Base-by-base conservation (phyloP, 2,888 invertebrate genomes). In the Gastrophysa polygoni region DNA sequence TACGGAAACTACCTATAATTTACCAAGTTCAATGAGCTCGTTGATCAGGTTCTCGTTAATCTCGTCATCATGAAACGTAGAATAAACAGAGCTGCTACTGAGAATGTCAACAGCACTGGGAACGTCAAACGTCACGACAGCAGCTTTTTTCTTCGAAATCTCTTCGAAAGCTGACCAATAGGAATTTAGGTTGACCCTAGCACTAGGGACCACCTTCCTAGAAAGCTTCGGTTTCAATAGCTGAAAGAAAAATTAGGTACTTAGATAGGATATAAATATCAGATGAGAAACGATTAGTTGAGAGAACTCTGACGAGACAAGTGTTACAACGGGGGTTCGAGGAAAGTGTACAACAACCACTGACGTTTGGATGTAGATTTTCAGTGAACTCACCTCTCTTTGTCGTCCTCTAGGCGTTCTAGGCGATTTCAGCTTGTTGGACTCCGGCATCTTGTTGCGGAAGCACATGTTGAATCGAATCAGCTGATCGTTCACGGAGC, bases 131-230 rank as follows among this genome's bases (percentile, higher is more conserved):
- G 82, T 83, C 66, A 82, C 81, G 69, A 83, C 74, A 59, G 83
- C 70, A 64, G 82, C 77, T 81, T 77, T 62, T 46, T 67, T 62
- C 21, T 63, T 64, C 14, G 69, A 66, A 49, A 70, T 24, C 47
- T 72, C 78, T 72, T 87, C 88, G 68, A 89, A 85, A 77, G 85
- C 85, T 68, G 85, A 83, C 88, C 88, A 88, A 78, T 87, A 87
- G 78, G 84, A 83, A 80, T 88, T 88, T 68, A 89, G 82, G 78
- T 89, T 88, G 77, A 89, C 85, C 70, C 85, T 84, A 72, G 87
- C 83, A 29, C 86, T 84, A 70, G 82, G 80, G 49, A 85, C 82
- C 75, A 88, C 83, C 72, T 83, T 84, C 66, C 87, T 82, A 11
- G 87, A 85, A 62, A 88, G 82, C 73, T 83, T 83, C 43, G 86